These are phyloP conservation scores for Prionace glauca DNA, from an alignment of 2,797 vertebrate species.

Conservation along the genomic window DNA sequence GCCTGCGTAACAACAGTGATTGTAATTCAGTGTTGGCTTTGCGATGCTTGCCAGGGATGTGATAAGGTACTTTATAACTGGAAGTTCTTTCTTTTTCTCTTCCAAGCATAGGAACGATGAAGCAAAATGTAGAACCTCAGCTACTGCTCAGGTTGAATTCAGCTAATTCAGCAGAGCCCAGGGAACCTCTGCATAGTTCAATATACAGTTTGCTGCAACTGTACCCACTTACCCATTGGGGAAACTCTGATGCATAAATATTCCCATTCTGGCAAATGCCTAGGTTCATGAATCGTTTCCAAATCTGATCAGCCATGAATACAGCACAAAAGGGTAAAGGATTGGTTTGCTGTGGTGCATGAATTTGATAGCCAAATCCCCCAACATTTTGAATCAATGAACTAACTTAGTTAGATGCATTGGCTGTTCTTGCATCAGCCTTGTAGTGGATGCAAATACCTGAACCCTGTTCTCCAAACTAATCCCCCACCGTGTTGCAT, in stretches of 20 bases:
- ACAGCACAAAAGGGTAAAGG: neutral
- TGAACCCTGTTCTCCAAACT: neutral
- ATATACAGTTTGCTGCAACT: neutral
- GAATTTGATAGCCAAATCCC: neutral
- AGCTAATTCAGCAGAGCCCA: neutral
- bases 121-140: conserved; percentile 23
- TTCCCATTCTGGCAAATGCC: conserved; percentile 18
- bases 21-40: conserved; percentile 23
- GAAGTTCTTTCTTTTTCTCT: conserved; percentile 28
- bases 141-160: neutral
- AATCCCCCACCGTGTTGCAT: neutral
- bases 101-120: neutral
- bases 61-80: conserved; percentile 1
- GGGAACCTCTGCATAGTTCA: neutral
- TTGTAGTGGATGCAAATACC: neutral
- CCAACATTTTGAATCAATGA: neutral
- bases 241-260: neutral
- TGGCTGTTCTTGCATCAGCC: neutral
- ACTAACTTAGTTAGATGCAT: neutral
- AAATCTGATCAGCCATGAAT: neutral
- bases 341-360: neutral
- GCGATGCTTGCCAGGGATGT: conserved; percentile 9
- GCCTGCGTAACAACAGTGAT: neutral
- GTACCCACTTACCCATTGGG: neutral
- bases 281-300: neutral